These are phyloP conservation scores for Hylyphantes graminicola DNA, from an alignment of 1,140 invertebrate genomes.

Conservation along the genomic window DNA sequence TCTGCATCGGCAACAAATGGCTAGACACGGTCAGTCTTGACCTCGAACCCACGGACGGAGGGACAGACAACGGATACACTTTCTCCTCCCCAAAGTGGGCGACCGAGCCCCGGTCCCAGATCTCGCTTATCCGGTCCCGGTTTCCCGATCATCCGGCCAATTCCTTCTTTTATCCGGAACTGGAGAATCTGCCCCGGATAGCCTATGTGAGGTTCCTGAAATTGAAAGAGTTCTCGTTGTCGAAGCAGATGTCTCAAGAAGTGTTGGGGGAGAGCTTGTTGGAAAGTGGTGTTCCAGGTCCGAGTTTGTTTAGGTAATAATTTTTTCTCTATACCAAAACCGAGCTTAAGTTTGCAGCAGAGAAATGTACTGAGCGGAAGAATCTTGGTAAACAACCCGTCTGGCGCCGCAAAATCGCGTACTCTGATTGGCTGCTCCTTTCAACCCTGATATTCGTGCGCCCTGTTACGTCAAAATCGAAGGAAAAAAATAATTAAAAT, in stretches of 20 bases:
- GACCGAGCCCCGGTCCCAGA: conserved; percentile 88
- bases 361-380: too few species aligned
- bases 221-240: conserved; percentile 63
- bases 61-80: conserved; percentile 96
- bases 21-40: conserved; percentile 91
- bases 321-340: neutral
- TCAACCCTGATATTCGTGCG: too few species aligned
- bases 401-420: too few species aligned
- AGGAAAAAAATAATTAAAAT: too few species aligned
- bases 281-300: conserved; percentile 23
- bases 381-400: too few species aligned
- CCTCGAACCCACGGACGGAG: conserved; percentile 94
- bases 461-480: too few species aligned
- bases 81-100: conserved; percentile 96
- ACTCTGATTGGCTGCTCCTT: too few species aligned
- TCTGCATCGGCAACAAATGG: conserved; percentile 96
- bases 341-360: too few species aligned
- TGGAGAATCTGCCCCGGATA: conserved; percentile 87
- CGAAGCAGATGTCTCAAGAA: conserved; percentile 8
- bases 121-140: conserved; percentile 88
- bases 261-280: conserved; percentile 38
- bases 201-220: conserved; percentile 91
- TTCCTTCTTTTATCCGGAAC: conserved; percentile 93
- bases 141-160: conserved; percentile 92
- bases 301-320: conserved; percentile 59